Evolutionary conservation across 2,113 vertebrate species (phyloP).

Genomic region (Dissostichus mawsoni): DNA sequence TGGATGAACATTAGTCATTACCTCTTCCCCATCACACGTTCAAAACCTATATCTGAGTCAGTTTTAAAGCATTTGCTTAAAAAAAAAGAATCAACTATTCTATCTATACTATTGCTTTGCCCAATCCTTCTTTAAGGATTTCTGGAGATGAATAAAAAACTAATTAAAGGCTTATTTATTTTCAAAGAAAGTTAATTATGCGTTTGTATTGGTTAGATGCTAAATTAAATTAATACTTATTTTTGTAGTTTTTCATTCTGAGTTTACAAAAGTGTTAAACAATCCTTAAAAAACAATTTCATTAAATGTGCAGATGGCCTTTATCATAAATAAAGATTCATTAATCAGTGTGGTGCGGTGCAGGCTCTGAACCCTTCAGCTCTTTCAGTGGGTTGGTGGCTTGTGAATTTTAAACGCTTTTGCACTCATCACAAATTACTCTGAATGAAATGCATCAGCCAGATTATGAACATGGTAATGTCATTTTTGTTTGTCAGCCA

Average conservation of each 20-base stretch:
- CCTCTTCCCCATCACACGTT: slow-evolving; percentile 25
- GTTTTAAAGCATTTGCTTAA: background rate
- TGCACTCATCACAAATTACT: slow-evolving; percentile 26
- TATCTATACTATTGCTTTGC: background rate
- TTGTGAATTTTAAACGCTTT: slow-evolving; percentile 43
- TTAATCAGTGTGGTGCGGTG: slow-evolving; percentile 21
- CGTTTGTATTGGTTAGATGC: background rate
- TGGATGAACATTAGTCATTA: slow-evolving; percentile 56
- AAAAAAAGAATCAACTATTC: no score
- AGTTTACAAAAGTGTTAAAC: background rate
- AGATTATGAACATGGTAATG: slow-evolving; percentile 52
- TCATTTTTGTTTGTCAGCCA: slow-evolving; percentile 58
- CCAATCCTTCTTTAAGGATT: background rate
- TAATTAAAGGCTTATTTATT: background rate
- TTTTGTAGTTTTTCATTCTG: slow-evolving; percentile 18
- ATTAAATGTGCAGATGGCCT: slow-evolving; percentile 18
- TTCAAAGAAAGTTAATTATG: slow-evolving; percentile 11
- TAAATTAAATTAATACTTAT: background rate
- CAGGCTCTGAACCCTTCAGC: slow-evolving; percentile 16
- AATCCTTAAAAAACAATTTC: slow-evolving; percentile 20
- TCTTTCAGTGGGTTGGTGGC: slow-evolving; percentile 10
- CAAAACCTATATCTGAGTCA: slow-evolving; percentile 44
- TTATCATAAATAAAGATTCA: slow-evolving; percentile 25
- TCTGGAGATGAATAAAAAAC: background rate
- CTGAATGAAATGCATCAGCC: slow-evolving; percentile 38